Percentiles rank a stretch among this genome's conserved stretches.
Conservation (phyloP, 2,797 vertebrate species). For the Microhierax caerulescens region DNA sequence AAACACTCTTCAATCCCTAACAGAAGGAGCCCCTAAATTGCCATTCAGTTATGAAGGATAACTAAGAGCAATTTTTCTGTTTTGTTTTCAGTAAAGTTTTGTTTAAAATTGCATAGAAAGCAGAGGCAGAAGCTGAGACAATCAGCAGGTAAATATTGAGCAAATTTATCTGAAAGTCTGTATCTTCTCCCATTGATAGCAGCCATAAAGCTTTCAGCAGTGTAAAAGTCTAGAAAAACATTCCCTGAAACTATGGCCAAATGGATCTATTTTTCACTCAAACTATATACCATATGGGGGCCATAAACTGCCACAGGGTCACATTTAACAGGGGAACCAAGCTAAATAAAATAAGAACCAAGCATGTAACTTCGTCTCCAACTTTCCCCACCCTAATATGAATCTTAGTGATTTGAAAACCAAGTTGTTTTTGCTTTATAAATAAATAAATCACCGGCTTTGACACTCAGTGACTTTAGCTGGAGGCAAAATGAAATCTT, state of each 20-base stretch:
- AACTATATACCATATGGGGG: not conserved
- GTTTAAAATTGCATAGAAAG: not conserved
- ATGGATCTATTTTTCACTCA: constrained; percentile 73
- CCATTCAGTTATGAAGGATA: not conserved
- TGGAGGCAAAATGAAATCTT: constrained; percentile 8
- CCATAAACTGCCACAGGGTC: constrained; percentile 67
- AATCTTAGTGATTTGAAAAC: constrained; percentile 6
- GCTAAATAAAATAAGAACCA: constrained; percentile 44
- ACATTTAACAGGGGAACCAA: constrained; percentile 57
- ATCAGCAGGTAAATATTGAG: constrained; percentile 35
- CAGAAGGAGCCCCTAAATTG: not conserved
- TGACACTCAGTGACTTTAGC: not conserved
- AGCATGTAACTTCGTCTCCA: not conserved
- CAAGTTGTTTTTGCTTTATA: not conserved
- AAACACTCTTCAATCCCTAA: not conserved
- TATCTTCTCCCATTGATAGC: constrained; percentile 40
- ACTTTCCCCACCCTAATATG: not conserved
- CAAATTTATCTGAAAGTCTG: constrained; percentile 65
- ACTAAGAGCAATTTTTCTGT: not conserved
- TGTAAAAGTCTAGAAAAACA: constrained; percentile 72
- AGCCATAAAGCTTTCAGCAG: constrained; percentile 69
- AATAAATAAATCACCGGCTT: constrained; percentile 1
- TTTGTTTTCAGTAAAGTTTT: not conserved
- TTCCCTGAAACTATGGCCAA: constrained; percentile 69
- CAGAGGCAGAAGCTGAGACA: not conserved